Base-by-base conservation (phyloP, 2,888 invertebrate species). In the Deladenus siricidicola region DNA sequence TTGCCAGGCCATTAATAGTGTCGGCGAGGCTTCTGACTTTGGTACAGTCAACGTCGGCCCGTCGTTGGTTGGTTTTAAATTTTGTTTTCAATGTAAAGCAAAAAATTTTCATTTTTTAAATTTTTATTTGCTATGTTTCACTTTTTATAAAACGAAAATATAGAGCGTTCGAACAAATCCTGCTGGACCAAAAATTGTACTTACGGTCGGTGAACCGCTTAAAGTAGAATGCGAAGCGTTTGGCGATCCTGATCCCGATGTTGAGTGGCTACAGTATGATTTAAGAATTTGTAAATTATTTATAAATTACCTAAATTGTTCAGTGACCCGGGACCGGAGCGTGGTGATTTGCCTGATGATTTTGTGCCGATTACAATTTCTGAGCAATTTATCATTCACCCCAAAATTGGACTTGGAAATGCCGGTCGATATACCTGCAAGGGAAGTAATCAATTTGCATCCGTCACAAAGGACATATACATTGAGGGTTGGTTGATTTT, bases 351-450 rank as follows among this genome's bases (percentile, higher is more conserved):
- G 28, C 78, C 78, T 28, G 78, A 78, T 47, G 77, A 75, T 63
- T 78, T 66, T 68, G 69, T 70, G 56, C 76, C 78, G n/a, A 71
- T 78, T 23, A 75, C 74, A 45, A 78, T 78, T 65, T 73, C 75
- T 29, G 78, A 75, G 49, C 74, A 74, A 52, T 74, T 73, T 67
- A 72, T 78, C 63, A 65, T 70, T 47, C 78, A 78, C 58, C 75
- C 76, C 19, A 64, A 68, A 26, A 71, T 78, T 45, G 74, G 74
- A 29, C 66, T 77, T 21, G 68, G 70, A 55, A 77, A 56, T 81
- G 72, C 74, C 53, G 78, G 78, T 43, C 65, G 70, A 23, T 82
- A 83, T 71, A 75, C 79, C 8, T 83, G 82, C 71, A 78, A 79
- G 24, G 81, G 80, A 44, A 72, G 75, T 52, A 81, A 80, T 65